These are phyloP conservation scores for Psylliodes chrysocephalus DNA, from an alignment of 2,888 invertebrate genomes.

Conservation along the genomic window DNA sequence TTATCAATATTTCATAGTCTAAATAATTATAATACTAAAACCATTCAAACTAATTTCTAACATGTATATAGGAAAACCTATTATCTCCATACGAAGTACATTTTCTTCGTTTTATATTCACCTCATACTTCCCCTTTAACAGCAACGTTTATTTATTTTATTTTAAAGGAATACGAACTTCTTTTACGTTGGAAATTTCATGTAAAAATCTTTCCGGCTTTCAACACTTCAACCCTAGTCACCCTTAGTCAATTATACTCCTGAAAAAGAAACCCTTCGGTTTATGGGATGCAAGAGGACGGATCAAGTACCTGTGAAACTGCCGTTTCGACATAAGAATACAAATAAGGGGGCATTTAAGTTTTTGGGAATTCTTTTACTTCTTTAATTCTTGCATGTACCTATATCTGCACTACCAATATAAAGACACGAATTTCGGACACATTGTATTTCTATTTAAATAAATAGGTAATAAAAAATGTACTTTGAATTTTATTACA, in stretches of 20 bases:
- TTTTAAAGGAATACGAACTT: not conserved
- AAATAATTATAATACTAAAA: no score
- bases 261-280: constrained; percentile 5
- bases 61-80: no score
- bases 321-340: constrained; percentile 55
- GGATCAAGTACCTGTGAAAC: constrained; percentile 60
- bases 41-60: no score
- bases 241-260: not conserved
- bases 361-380: not conserved
- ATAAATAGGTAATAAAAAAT: no score
- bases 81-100: no score
- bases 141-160: not conserved
- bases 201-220: constrained; percentile 9
- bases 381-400: no score
- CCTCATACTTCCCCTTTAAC: not conserved
- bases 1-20: no score
- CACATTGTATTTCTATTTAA: no score
- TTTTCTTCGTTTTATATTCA: not conserved
- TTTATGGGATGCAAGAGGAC: constrained; percentile 33
- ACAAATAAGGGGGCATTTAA: constrained; percentile 54
- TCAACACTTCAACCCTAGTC: not conserved
- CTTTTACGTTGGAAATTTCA: constrained; percentile 1
- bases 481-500: no score
- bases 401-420: no score
- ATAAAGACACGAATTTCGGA: no score